Base-by-base conservation (phyloP, 2,113 vertebrate species). In the Chloebia gouldiae region DNA sequence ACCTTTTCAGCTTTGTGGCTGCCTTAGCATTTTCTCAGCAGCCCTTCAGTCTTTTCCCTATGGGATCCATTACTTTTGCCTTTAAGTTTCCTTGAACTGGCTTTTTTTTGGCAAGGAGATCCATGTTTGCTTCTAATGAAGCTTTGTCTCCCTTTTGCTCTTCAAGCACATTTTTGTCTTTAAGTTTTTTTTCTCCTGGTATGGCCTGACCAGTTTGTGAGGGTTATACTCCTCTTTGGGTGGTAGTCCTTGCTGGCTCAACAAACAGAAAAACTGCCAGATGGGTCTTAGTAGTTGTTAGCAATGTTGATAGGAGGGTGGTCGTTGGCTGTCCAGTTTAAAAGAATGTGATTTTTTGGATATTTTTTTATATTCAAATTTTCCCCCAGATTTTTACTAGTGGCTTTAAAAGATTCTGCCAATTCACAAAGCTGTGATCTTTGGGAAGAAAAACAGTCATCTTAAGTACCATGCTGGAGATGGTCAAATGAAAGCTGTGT, bases 81-180 rank as follows among this genome's bases (percentile, higher is more conserved):
- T 81, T 90, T 51, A 49, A 33, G 44, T 77, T 78, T 7, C 68
- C 60, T 81, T 86, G 72, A 56, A 60, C 60, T 81, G 71, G 66
- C 86, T 70, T 88, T 88, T 90, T 90, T 83, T 90, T 96, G 91
- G 91, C 95, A 86, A 71, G n/a, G 47, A 93, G 50, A 83, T 7
- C 45, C 1, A 1, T 11, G 15, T 68, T 93, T 71, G 49, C 64
- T 63, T n/a, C 92, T 83, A 40, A 37, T 19, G 82, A 71, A 92
- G 60, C 44, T 56, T 31, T 66, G 17, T 69, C 51, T 92, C 80
- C 68, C 39, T 88, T 93, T 86, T 78, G 72, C 91, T 78, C 51
- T 70, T 78, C 17, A 65, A 92, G 86, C 80, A 94, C 56, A 86
- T 94, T 92, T 93, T 77, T 93, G 61, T 50, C 42, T 61, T 70